These are phyloP conservation scores for Episyrphus balteatus DNA, from an alignment of 1,140 invertebrate genomes.

Conservation along the genomic window DNA sequence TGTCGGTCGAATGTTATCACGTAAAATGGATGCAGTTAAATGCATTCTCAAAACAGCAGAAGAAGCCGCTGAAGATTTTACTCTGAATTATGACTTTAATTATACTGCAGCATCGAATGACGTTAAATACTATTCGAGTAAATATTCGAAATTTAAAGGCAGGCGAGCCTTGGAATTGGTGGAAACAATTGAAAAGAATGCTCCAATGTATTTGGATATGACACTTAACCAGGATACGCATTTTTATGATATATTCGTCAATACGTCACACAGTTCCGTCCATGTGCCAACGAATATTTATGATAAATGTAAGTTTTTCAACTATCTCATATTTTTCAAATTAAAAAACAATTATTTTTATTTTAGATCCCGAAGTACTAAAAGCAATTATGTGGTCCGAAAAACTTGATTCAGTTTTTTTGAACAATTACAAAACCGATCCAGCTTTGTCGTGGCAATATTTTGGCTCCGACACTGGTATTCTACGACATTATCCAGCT, in stretches of 20 bases:
- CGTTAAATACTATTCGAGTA: conserved; percentile 58
- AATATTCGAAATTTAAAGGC: conserved; percentile 44
- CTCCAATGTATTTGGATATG: conserved; percentile 40
- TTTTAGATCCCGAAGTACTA: conserved; percentile 45
- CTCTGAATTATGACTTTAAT: conserved; percentile 44
- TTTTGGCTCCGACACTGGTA: conserved; percentile 86
- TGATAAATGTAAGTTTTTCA: conserved; percentile 53
- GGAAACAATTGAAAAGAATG: conserved; percentile 4
- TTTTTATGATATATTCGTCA: conserved; percentile 77
- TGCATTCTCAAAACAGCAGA: conserved; percentile 63
- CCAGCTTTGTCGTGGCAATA: conserved; percentile 90
- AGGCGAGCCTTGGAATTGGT: conserved; percentile 17
- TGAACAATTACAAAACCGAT: conserved; percentile 75
- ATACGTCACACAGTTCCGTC: conserved; percentile 72
- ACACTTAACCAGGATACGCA: conserved; percentile 58
- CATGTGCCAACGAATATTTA: conserved; percentile 92
- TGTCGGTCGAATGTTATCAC: conserved; percentile 62
- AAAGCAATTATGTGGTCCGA: conserved; percentile 81
- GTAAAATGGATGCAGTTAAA: conserved; percentile 72
- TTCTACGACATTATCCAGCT: conserved; percentile 80
- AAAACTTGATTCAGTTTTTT: conserved; percentile 70
- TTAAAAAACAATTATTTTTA: background rate
- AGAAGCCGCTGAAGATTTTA: conserved; percentile 45
- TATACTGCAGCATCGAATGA: conserved; percentile 25
- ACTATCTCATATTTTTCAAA: background rate